Conservation (phyloP, 2,888 invertebrate species). For the Agrochola lota region DNA sequence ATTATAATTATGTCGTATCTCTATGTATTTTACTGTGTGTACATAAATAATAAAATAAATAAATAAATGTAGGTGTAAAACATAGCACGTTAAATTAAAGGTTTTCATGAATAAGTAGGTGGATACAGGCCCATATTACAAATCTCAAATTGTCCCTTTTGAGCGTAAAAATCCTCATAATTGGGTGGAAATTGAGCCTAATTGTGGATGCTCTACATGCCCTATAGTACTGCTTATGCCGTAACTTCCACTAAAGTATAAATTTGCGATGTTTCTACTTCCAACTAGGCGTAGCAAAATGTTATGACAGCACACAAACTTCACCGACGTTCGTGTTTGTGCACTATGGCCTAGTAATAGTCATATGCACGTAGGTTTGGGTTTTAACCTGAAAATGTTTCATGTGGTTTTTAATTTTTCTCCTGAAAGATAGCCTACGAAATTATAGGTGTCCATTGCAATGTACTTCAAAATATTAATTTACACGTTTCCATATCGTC, state of each 20-base stretch:
- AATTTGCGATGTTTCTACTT: constrained; percentile 4
- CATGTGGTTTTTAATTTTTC: background rate
- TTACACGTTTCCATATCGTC: background rate
- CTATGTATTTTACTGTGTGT: too few relatives aligned
- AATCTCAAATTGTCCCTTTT: background rate
- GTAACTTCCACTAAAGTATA: background rate
- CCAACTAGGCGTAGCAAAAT: constrained; percentile 10
- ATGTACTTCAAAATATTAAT: background rate
- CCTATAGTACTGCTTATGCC: background rate
- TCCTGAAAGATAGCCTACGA: background rate
- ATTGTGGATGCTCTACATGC: background rate
- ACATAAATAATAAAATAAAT: too few relatives aligned
- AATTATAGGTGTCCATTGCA: background rate
- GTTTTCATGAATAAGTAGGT: background rate
- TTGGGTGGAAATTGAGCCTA: background rate
- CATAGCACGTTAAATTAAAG: background rate
- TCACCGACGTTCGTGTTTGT: constrained; percentile 15
- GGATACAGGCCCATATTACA: background rate
- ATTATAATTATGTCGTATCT: too few relatives aligned
- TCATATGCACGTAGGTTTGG: constrained; percentile 1
- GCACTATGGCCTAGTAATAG: background rate
- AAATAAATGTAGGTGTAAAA: background rate
- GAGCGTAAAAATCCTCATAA: background rate
- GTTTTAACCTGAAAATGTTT: constrained; percentile 9
- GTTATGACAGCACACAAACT: constrained; percentile 30